These are phyloP conservation scores for Caranx melampygus DNA, from an alignment of 2,113 vertebrate species.

Conservation along the genomic window DNA sequence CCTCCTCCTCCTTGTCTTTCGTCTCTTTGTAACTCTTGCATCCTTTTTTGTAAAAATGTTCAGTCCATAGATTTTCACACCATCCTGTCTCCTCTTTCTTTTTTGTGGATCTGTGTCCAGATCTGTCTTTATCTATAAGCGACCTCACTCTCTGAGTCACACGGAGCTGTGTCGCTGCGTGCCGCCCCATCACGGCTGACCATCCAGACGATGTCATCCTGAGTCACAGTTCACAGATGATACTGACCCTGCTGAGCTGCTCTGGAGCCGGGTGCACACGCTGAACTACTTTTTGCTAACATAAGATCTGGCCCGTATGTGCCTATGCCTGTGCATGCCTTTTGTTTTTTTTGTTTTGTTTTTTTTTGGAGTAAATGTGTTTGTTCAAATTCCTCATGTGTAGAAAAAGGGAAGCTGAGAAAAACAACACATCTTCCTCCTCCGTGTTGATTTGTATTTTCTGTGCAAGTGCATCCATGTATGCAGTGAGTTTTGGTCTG, in stretches of 20 bases:
- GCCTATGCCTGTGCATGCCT: conserved; percentile 50
- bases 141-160: conserved; percentile 43
- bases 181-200: conserved; percentile 63
- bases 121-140: conserved; percentile 26
- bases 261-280: conserved; percentile 42
- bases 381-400: conserved; percentile 18
- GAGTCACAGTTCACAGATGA: conserved; percentile 71
- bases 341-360: too few relatives aligned
- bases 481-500: conserved; percentile 53
- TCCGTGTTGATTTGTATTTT: conserved; percentile 33
- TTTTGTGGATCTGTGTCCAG: conserved; percentile 4
- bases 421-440: conserved; percentile 14
- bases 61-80: conserved; percentile 14
- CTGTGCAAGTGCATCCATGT: conserved; percentile 38
- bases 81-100: background rate
- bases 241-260: conserved; percentile 66
- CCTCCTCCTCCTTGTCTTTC: conserved; percentile 34
- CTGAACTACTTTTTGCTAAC: conserved; percentile 28
- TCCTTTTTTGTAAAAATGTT: conserved; percentile 16
- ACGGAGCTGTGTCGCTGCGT: conserved; percentile 63
- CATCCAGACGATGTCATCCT: conserved; percentile 64
- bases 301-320: conserved; percentile 20
- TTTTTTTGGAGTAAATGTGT: conserved; percentile 20
- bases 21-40: conserved; percentile 39
- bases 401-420: background rate